Percentiles rank a stretch among this genome's conserved stretches.
Conservation (phyloP, 2,113 vertebrate species). For the Phylloscopus trochiloides region DNA sequence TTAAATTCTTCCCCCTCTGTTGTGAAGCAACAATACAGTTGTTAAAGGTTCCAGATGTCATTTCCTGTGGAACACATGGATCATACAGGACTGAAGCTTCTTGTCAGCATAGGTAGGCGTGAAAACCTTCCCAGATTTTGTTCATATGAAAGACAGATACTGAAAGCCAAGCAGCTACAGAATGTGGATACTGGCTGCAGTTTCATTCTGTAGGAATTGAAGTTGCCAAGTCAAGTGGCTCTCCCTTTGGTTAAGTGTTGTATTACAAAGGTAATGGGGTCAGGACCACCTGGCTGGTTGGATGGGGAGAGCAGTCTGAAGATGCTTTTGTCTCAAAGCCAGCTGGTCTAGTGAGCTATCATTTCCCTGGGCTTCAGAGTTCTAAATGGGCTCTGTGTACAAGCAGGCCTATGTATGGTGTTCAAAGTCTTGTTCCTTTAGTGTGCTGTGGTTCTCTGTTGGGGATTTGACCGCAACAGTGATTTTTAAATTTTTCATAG, state of each 20-base stretch:
- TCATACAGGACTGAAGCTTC: not conserved
- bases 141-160: not conserved
- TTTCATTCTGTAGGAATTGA: not conserved
- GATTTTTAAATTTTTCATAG: not conserved
- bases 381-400: not conserved
- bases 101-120: not conserved
- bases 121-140: not conserved
- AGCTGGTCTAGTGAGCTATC: accelerated
- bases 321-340: not conserved
- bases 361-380: not conserved
- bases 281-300: not conserved
- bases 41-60: not conserved
- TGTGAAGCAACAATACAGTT: not conserved
- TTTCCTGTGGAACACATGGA: not conserved
- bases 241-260: not conserved
- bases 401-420: not conserved
- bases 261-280: not conserved
- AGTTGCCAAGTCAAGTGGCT: not conserved
- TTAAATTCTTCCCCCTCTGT: not conserved
- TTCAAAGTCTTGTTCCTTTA: not conserved
- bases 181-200: not conserved
- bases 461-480: not conserved
- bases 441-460: not conserved
- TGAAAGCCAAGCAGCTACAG: not conserved
- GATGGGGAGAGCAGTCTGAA: not conserved